phyloP scores from a whole-genome alignment of 2,888 invertebrate species.

The Osmoderma eremita region DNA sequence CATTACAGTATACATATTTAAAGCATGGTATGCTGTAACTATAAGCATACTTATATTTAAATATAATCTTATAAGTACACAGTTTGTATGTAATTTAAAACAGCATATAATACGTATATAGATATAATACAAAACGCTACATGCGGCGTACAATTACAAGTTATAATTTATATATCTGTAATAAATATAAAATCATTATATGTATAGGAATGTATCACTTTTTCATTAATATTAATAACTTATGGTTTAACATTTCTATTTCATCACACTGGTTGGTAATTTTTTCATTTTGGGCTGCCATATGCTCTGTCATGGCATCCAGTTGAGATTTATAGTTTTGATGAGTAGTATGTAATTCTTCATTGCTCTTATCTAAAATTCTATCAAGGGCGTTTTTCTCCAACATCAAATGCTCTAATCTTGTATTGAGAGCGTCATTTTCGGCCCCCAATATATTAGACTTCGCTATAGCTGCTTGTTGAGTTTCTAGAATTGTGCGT shows the following conservation, averaged over 20 bases:
- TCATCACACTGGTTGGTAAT: slow-evolving; percentile 83
- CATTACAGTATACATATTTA: too few species aligned
- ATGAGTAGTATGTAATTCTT: slow-evolving; percentile 74
- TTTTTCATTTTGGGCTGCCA: slow-evolving; percentile 85
- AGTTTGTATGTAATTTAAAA: too few species aligned
- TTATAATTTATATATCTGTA: slow-evolving; percentile 6
- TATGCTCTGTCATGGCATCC: slow-evolving; percentile 80
- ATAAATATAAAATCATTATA: slow-evolving; percentile 23
- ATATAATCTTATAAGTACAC: too few species aligned
- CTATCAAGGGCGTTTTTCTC: slow-evolving; percentile 67
- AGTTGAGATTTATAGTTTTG: slow-evolving; percentile 77
- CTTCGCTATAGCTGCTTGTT: slow-evolving; percentile 57
- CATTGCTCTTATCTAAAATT: slow-evolving; percentile 69
- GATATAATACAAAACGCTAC: too few species aligned
- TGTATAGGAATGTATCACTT: slow-evolving; percentile 42
- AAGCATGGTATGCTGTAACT: too few species aligned
- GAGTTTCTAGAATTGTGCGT: slow-evolving; percentile 56
- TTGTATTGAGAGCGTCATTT: slow-evolving; percentile 62
- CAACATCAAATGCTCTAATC: slow-evolving; percentile 65
- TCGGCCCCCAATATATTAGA: slow-evolving; percentile 59
- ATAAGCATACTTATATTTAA: too few species aligned
- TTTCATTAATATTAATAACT: slow-evolving; percentile 53
- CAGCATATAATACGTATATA: too few species aligned
- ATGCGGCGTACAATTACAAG: background rate
- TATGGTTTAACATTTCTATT: slow-evolving; percentile 76